Base-by-base conservation (phyloP, 2,797 vertebrate genomes). In the Malacoctenus gilli region DNA sequence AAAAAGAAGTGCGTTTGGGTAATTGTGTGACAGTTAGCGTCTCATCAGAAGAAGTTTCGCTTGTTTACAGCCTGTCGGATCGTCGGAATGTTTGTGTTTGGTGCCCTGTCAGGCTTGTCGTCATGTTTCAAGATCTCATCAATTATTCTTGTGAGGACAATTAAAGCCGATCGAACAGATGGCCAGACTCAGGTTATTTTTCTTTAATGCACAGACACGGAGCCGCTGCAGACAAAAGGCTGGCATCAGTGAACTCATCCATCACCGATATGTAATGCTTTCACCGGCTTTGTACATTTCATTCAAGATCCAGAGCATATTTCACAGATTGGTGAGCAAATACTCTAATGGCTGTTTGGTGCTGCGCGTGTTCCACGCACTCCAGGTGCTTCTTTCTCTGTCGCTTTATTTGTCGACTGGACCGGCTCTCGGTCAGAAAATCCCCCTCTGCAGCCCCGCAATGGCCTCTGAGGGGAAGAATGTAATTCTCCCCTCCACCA, bases 401-500 rank as follows among this genome's bases (percentile, higher is more conserved):
- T n/a, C n/a, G n/a, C n/a, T n/a, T n/a, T n/a, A n/a, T n/a, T 46
- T 72, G 50, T 21, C 51, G 32, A 47, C 25, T 31, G 75, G 70
- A 82, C 75, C 22, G 36, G 21, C 42, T 63, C 38, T 55, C 18
- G 58, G 80, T 79, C 79, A 73, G 48, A 69, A 51, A 40, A 55
- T 44, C 44, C 54, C 73, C 40, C 22, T 22, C 39, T 22, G 22
- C 40, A 30, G 49, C 68, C 47, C 49, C n/a, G 48, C 65, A 46
- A 58, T 52, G 79, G 74, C 79, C 85, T 87, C 54, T 76, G 63
- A 85, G 66, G n/a, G 65, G 59, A 68, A 68, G 69, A 83, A 83
- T 94, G 92, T 93, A 94, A 95, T 96, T 93, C 94, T 90, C 93
- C 68, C 92, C 89, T 23, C 58, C 47, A 46, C 59, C 48, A 46